phyloP scores from a whole-genome alignment of 2,888 invertebrate species.

The Onchidella celtica region DNA sequence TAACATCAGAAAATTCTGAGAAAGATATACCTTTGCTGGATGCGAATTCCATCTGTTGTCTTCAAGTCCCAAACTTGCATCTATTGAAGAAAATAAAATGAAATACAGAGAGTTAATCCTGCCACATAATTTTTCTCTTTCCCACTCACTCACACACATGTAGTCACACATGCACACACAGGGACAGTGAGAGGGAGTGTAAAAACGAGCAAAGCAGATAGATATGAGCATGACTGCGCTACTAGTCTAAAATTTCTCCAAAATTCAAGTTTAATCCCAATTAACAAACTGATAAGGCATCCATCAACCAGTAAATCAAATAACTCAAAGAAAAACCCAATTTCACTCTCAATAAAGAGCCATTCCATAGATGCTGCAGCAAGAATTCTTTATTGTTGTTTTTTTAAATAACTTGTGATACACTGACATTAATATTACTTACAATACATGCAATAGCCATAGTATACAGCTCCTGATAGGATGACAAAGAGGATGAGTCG shows the following conservation, averaged over 20 bases:
- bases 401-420: too few species aligned
- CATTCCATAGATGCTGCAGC: not conserved
- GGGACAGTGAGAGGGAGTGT: too few species aligned
- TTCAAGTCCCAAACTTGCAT: constrained; percentile 47
- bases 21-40: constrained; percentile 41
- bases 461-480: constrained; percentile 45
- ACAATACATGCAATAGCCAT: constrained; percentile 52
- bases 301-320: not conserved
- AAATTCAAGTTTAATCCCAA: too few species aligned
- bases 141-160: too few species aligned
- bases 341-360: not conserved
- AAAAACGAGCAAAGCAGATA: too few species aligned
- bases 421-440: too few species aligned
- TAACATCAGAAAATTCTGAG: not conserved
- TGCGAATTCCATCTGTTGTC: constrained; percentile 49
- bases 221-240: too few species aligned
- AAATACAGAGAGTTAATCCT: too few species aligned
- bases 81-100: constrained; percentile 30
- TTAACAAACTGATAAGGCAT: not conserved
- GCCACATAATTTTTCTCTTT: too few species aligned
- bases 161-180: too few species aligned
- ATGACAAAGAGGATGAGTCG: constrained; percentile 41
- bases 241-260: too few species aligned
- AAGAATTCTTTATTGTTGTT: not conserved
- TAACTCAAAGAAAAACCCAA: not conserved